Percentiles rank a stretch among this genome's conserved stretches.
Evolutionary conservation across 2,113 vertebrate species (phyloP).

Genomic region (Potamarius usumacintae): DNA sequence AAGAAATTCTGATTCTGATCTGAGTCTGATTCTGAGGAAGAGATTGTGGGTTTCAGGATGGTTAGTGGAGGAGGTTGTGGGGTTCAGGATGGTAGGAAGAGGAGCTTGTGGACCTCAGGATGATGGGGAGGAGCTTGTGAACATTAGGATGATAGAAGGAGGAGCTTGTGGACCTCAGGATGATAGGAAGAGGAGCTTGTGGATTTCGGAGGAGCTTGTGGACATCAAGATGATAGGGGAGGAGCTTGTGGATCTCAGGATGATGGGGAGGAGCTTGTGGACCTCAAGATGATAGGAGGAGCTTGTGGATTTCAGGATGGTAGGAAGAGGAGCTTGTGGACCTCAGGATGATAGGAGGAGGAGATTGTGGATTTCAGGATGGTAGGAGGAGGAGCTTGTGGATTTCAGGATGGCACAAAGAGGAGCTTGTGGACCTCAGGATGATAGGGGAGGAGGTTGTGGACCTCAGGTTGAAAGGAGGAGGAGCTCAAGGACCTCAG

Average conservation of each 20-base stretch:
- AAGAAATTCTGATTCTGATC: too few relatives aligned
- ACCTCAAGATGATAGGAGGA: neutral
- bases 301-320: neutral
- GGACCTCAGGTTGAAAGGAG: too few relatives aligned
- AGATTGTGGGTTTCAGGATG: neutral
- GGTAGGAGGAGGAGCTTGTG: too few relatives aligned
- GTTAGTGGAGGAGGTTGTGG: too few relatives aligned
- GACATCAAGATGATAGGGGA: neutral
- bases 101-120: neutral
- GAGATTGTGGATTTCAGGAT: too few relatives aligned
- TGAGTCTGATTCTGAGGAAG: too few relatives aligned
- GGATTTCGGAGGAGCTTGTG: neutral
- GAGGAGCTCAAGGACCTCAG: too few relatives aligned
- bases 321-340: neutral
- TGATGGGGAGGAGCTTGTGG: neutral
- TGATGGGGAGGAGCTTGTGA: neutral
- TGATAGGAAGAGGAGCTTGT: slow-evolving; percentile 2
- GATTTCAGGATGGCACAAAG: too few relatives aligned
- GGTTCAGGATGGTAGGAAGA: neutral
- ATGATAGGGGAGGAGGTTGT: too few relatives aligned
- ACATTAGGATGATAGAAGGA: neutral
- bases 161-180: slow-evolving; percentile 35
- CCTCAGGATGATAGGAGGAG: too few relatives aligned
- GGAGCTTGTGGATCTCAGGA: neutral
- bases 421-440: too few relatives aligned